Evolutionary conservation across 2,888 invertebrate genomes (phyloP).

Genomic region (Hipparchia semele): DNA sequence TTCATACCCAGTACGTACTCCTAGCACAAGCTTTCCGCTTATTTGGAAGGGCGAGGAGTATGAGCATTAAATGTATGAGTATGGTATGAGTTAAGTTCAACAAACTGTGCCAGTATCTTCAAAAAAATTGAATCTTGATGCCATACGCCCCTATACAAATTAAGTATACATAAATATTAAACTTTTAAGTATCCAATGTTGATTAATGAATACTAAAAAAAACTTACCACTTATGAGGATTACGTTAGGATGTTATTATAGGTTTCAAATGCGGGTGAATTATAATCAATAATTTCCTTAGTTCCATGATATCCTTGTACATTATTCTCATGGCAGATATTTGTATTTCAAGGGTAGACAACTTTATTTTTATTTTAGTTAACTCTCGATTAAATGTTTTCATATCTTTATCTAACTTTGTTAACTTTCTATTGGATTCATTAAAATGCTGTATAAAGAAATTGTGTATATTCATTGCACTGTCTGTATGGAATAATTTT

Average conservation of each 20-base stretch:
- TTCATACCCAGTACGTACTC: too few species aligned
- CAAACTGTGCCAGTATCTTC: too few species aligned
- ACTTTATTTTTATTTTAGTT: conserved; percentile 53
- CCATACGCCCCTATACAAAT: too few species aligned
- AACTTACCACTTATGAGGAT: background rate
- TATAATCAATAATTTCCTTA: conserved; percentile 56
- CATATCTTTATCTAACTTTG: conserved; percentile 52
- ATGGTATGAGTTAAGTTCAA: too few species aligned
- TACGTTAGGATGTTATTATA: conserved; percentile 19
- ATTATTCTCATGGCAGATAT: conserved; percentile 54
- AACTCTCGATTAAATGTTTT: conserved; percentile 52
- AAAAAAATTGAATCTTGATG: too few species aligned
- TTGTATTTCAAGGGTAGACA: conserved; percentile 59
- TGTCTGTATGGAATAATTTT: background rate
- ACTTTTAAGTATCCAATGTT: too few species aligned
- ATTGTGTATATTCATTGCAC: conserved; percentile 36
- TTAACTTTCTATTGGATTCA: conserved; percentile 49
- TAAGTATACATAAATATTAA: too few species aligned
- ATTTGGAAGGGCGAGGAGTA: too few species aligned
- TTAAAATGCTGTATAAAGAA: conserved; percentile 52
- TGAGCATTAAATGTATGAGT: too few species aligned
- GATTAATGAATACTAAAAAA: background rate
- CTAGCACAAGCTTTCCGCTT: too few species aligned
- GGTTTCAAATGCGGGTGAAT: conserved; percentile 55
- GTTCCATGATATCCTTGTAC: conserved; percentile 62